Conservation (phyloP, 35 echinoderm and acorn worm genomes). For the Eucidaris tribuloides region DNA sequence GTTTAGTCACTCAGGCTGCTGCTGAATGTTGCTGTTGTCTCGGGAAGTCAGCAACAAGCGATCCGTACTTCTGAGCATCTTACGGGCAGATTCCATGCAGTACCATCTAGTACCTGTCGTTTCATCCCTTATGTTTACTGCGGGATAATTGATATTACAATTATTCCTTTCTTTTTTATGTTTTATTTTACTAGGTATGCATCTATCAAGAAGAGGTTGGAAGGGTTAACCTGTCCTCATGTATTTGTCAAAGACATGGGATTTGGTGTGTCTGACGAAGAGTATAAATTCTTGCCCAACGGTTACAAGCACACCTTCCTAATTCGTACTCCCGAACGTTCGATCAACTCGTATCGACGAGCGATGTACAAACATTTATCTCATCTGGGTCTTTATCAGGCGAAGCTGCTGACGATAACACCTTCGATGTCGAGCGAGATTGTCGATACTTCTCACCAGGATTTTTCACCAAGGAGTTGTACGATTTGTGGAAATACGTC, state of each 20-base stretch:
- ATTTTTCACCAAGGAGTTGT: conserved; percentile 17
- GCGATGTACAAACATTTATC: background rate
- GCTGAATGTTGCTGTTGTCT: too few relatives aligned
- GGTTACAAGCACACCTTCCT: background rate
- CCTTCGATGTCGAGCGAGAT: background rate
- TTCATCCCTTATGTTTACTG: too few relatives aligned
- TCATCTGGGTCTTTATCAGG: background rate
- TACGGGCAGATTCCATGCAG: too few relatives aligned
- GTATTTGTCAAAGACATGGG: background rate
- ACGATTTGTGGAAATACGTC: conserved; percentile 43
- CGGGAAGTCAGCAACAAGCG: too few relatives aligned
- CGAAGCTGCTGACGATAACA: background rate
- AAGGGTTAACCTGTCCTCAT: background rate
- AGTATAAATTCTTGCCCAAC: background rate
- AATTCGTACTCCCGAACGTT: background rate
- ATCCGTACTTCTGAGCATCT: too few relatives aligned
- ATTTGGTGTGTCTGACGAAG: background rate
- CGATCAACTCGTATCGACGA: background rate
- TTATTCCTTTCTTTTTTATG: too few relatives aligned
- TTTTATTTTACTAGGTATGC: too few relatives aligned
- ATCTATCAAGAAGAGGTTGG: background rate
- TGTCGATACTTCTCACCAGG: background rate
- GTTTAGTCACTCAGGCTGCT: too few relatives aligned
- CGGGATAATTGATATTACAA: too few relatives aligned
- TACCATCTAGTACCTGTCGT: too few relatives aligned